phyloP scores from a whole-genome alignment of 2,797 vertebrate genomes.

The Coranthus polyacanthus region DNA sequence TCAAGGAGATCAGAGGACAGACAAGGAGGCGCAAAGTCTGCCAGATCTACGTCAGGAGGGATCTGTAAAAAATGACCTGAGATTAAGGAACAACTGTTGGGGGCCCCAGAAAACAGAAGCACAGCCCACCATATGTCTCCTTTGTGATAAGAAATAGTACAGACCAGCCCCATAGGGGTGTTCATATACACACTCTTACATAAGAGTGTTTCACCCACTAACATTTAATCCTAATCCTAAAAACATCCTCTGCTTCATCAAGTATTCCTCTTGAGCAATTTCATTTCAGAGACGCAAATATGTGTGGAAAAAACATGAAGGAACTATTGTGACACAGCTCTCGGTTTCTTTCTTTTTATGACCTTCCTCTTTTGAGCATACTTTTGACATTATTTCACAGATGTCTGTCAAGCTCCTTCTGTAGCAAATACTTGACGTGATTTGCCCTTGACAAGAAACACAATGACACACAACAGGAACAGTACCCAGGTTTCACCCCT shows the following conservation, averaged over 20 bases:
- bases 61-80: constrained; percentile 31
- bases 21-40: constrained; percentile 37
- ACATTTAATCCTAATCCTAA: constrained; percentile 37
- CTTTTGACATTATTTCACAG: constrained; percentile 22
- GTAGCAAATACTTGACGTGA: constrained; percentile 7
- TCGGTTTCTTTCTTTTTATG: not conserved
- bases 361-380: constrained; percentile 25
- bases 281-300: not conserved
- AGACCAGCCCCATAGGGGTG: not conserved
- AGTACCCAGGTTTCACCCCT: not conserved
- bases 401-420: constrained; percentile 1
- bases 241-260: constrained; percentile 15
- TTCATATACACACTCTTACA: not conserved
- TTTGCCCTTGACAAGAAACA: constrained; percentile 35
- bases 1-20: constrained; percentile 37
- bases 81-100: constrained; percentile 12
- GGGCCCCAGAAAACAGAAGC: constrained; percentile 2
- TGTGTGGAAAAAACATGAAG: not conserved
- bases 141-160: constrained; percentile 31
- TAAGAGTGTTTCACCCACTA: constrained; percentile 10
- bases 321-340: not conserved
- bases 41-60: constrained; percentile 21
- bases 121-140: constrained; percentile 23
- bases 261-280: constrained; percentile 14
- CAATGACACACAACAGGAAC: not conserved